phyloP scores from a whole-genome alignment of 2,113 vertebrate species.

The Steatornis caripensis region DNA sequence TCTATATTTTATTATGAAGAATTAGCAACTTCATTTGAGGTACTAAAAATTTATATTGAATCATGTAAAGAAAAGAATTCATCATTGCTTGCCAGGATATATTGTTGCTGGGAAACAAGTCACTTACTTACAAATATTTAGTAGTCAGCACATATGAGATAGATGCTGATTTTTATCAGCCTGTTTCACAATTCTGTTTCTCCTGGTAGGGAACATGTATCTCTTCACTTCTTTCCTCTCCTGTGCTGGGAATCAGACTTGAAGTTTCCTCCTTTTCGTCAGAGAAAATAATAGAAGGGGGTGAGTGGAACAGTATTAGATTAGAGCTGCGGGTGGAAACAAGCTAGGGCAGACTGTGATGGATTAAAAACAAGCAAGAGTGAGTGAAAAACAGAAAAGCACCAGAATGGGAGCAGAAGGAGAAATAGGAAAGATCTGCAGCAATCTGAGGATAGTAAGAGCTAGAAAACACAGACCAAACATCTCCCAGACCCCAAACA shows the following conservation, averaged over 20 bases:
- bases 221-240: neutral
- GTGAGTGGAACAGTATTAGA: neutral
- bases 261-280: neutral
- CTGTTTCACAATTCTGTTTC: neutral
- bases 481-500: neutral
- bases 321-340: neutral
- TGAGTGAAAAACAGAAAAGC: neutral
- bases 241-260: neutral
- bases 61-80: neutral
- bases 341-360: neutral
- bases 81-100: neutral
- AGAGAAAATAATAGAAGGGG: neutral
- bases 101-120: neutral
- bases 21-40: neutral
- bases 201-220: neutral
- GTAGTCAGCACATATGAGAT: neutral
- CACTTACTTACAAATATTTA: slow-evolving; percentile 32
- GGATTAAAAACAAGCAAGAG: neutral
- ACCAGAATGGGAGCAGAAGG: neutral
- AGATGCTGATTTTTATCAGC: neutral
- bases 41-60: neutral
- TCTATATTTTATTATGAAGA: neutral
- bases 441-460: neutral
- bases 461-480: neutral
- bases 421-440: neutral